These are phyloP conservation scores for Macrostomum lignano DNA, from an alignment of 1,140 invertebrate genomes.

Conservation along the genomic window DNA sequence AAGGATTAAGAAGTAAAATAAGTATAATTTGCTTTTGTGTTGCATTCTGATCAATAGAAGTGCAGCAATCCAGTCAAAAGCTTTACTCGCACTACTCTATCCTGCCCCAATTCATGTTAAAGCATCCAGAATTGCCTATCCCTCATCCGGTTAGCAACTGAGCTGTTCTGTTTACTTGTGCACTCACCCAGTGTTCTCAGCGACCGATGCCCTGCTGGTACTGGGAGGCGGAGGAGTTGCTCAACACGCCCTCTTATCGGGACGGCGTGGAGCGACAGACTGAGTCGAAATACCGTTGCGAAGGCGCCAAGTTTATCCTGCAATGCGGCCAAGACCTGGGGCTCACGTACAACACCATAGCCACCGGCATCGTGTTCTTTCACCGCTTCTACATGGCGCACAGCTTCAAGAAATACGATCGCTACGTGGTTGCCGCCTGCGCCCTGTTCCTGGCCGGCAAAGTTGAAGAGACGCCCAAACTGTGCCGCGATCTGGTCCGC, in stretches of 20 bases:
- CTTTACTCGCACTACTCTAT: too few relatives aligned
- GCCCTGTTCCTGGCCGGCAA: slow-evolving; percentile 87
- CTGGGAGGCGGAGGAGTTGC: slow-evolving; percentile 65
- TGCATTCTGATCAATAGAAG: too few relatives aligned
- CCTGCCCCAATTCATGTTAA: too few relatives aligned
- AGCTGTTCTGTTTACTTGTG: too few relatives aligned
- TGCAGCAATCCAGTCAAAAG: too few relatives aligned
- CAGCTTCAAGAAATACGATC: slow-evolving; percentile 69
- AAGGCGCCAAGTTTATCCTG: slow-evolving; percentile 56
- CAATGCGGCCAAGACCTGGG: slow-evolving; percentile 72
- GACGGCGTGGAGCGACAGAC: slow-evolving; percentile 39
- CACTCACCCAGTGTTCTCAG: neutral
- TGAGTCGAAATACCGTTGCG: slow-evolving; percentile 36
- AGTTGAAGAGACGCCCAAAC: slow-evolving; percentile 96
- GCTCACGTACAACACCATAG: slow-evolving; percentile 76
- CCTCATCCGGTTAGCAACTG: too few relatives aligned
- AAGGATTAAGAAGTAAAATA: too few relatives aligned
- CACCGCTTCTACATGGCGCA: slow-evolving; percentile 97
- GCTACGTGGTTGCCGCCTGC: slow-evolving; percentile 81
- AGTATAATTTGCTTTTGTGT: too few relatives aligned
- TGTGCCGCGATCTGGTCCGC: slow-evolving; percentile 85
- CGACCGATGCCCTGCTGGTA: slow-evolving; percentile 59
- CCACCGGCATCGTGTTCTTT: slow-evolving; percentile 84
- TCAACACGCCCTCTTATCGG: slow-evolving; percentile 51
- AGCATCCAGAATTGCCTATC: too few relatives aligned